Conservation (phyloP, 2,113 vertebrate species). For the Melospiza melodia region DNA sequence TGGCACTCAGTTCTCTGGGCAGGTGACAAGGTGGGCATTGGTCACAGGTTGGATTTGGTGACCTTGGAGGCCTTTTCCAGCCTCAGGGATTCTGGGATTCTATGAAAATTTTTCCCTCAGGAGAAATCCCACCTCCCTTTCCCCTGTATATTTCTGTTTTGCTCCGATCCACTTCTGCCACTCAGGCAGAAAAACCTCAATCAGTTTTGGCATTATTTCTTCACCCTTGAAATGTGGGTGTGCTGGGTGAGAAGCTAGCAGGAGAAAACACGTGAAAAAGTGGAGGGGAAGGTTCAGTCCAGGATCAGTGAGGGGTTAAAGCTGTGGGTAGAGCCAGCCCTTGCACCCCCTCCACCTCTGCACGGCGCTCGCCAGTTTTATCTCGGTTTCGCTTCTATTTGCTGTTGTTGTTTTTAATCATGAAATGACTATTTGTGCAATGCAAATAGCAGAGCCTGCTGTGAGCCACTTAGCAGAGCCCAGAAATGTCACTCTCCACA, state of each 20-base stretch:
- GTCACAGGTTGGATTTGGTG: background rate
- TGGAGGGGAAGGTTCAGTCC: background rate
- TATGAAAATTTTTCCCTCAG: background rate
- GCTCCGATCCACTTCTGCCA: background rate
- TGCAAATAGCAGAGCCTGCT: constrained; percentile 51
- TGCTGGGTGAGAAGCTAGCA: background rate
- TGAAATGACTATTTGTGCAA: constrained; percentile 51
- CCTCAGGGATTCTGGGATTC: background rate
- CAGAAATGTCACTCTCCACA: constrained; percentile 30
- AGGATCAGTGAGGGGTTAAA: background rate
- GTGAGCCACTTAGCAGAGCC: constrained; percentile 35
- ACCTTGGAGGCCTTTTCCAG: background rate
- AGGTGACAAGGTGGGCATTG: background rate
- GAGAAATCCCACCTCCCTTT: background rate
- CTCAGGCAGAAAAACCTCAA: background rate
- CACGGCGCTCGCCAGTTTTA: background rate
- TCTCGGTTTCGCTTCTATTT: constrained; percentile 22
- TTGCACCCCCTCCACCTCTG: background rate
- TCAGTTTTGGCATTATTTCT: background rate
- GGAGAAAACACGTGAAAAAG: background rate
- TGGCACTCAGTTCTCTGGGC: background rate
- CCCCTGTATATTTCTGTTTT: background rate
- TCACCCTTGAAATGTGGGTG: background rate
- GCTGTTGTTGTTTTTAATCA: constrained; percentile 63
- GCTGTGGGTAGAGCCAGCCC: background rate